Base-by-base conservation (phyloP, 2,888 invertebrate species). In the Drosophila ezoana region DNA sequence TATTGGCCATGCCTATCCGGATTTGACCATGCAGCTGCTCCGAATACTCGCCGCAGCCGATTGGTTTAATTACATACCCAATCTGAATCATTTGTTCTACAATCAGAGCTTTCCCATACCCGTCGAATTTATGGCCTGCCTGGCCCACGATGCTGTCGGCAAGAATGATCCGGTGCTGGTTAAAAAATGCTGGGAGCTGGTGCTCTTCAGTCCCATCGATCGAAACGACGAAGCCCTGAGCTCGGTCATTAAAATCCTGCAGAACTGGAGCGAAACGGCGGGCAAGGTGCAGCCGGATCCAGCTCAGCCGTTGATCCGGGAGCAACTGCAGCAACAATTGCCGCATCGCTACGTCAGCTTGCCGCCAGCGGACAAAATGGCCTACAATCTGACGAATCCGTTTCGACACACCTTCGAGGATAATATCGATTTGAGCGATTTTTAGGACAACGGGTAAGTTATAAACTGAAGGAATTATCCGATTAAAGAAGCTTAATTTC, bases 51-150 rank as follows among this genome's bases (percentile, higher is more conserved):
- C 60, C 0, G 2, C 0, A 1, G 10, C 44, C 8, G 77, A 83
- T 71, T 83, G 83, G 83, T 32, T 53, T 5, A 67, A 61, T 10
- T 81, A 83, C 40, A 41, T 35, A 3, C 14, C 45, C 0, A 5
- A 48, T 5, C 9, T 83, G 0, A 13, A 33, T 4, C 23, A 68
- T 1, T 37, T 83, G 1, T 62, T 77, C 10, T 6, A 20, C 0
- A 4, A 8, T 0, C n/a, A 49, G 0, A 5, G 16, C 0, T 86
- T 68, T 28, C 13, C 18, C 6, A 20, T 84, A 11, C 72, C 84
- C 0, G 9, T 0, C 0, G 53, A 66, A 0, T 65, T 76, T 3
- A 9, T 71, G 4, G 9, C 5, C 0, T 4, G 4, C 0, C 53
- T 83, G 40, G 41, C 61, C 0, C 2, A 11, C 0, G 41, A 58